Percentiles rank a stretch among this genome's conserved stretches.
These are phyloP conservation scores for Chelonia mydas DNA, from an alignment of 2,797 vertebrate genomes.

Conservation along the genomic window DNA sequence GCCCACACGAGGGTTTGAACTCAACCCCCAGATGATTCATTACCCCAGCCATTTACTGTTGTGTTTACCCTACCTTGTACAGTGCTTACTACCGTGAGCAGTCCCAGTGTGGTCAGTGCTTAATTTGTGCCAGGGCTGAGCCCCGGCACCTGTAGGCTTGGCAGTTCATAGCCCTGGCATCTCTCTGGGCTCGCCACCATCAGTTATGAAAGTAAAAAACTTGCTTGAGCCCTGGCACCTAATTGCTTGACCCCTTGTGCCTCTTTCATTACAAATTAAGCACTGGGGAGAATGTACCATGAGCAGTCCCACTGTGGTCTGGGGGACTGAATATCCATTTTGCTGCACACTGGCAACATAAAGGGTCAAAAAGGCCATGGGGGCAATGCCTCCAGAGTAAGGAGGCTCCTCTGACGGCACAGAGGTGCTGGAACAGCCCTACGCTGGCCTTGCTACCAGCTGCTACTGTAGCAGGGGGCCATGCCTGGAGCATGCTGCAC, in stretches of 20 bases:
- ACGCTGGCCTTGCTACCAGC: background rate
- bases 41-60: background rate
- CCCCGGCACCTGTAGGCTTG: no score
- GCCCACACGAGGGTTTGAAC: background rate
- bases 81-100: background rate
- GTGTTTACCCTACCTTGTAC: background rate
- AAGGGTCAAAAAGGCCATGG: background rate
- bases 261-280: no score
- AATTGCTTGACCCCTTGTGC: no score
- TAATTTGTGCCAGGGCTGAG: no score
- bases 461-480: background rate
- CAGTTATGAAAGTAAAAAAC: no score
- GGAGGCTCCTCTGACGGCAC: background rate
- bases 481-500: background rate
- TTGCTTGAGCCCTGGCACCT: no score
- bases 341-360: background rate
- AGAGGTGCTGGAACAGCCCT: background rate
- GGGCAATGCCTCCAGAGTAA: background rate
- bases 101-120: background rate
- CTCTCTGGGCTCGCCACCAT: no score
- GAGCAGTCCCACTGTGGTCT: background rate
- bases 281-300: background rate
- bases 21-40: constrained; percentile 16
- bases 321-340: background rate
- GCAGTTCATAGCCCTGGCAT: no score